Evolutionary conservation across 2,113 vertebrate species (phyloP).

Genomic region (Oplegnathus fasciatus): DNA sequence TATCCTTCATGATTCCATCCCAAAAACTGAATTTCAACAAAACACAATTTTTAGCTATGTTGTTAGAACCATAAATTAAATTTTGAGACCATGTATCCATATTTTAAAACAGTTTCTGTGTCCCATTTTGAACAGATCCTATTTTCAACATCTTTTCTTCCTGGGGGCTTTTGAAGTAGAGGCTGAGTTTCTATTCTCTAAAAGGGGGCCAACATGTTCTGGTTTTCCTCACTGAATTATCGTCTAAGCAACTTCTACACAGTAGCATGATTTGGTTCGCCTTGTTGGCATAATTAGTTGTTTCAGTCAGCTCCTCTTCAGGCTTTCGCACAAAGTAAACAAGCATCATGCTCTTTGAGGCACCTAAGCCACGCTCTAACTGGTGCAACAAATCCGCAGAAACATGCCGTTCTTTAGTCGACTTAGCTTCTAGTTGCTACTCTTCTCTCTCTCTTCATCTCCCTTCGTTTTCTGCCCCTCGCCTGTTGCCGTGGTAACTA

Average conservation of each 20-base stretch:
- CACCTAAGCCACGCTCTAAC: conserved; percentile 4
- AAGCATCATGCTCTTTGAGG: not conserved
- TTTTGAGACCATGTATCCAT: not conserved
- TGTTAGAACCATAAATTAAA: no score
- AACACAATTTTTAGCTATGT: not conserved
- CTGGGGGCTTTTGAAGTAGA: not conserved
- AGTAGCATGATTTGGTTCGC: not conserved
- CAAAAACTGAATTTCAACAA: not conserved
- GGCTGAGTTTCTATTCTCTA: not conserved
- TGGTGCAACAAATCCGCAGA: conserved; percentile 39
- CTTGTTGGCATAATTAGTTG: conserved; percentile 10
- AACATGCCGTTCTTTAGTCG: conserved; percentile 50
- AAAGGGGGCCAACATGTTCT: not conserved
- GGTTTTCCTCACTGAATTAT: conserved; percentile 15
- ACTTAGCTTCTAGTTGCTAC: conserved; percentile 59
- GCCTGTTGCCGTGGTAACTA: conserved; percentile 86
- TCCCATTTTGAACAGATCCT: not conserved
- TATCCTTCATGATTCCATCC: not conserved
- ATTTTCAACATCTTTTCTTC: not conserved
- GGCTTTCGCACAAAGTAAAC: conserved; percentile 32
- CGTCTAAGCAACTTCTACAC: not conserved
- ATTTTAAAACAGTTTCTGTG: not conserved
- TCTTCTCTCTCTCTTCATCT: conserved; percentile 51
- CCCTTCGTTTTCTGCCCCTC: conserved; percentile 73
- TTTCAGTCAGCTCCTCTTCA: conserved; percentile 28